Base-by-base conservation (phyloP, 37 sponge, comb jelly and placozoan genomes). In the Haliclona indistincta region DNA sequence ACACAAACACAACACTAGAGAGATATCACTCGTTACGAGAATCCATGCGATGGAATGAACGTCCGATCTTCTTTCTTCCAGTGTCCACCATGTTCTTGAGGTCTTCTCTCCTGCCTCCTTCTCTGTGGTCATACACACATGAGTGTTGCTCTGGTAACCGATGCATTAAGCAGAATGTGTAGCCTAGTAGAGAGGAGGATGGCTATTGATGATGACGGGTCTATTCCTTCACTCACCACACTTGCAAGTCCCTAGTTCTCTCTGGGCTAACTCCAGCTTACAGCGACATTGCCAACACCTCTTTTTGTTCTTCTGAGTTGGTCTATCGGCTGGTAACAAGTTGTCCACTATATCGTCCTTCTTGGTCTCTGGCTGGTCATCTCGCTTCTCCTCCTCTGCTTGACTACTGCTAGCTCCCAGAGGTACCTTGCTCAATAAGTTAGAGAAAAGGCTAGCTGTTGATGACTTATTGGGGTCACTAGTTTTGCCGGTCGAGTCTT, bases 11-110 rank as follows among this genome's bases (percentile, higher is more conserved):
- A n/a, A n/a, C n/a, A n/a, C n/a, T n/a, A n/a, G n/a, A n/a, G n/a
- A n/a, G n/a, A n/a, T n/a, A n/a, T n/a, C n/a, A n/a, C n/a, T n/a
- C n/a, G n/a, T n/a, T n/a, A n/a, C n/a, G 74, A 4, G 91, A 91
- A 64, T 91, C 91, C 77, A 91, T 84, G 35, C 91, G 82, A 67
- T 91, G 86, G 62, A 91, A 91, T 8, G 91, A 91, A 4, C 91
- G 45, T 6, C 91, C 91, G 40, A 91, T 81, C 39, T 85, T 84
- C 58, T 80, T 89, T 55, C 74, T 85, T 37, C 26, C 4, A 19
- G 91, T 77, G 19, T 72, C 78, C 1, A 91, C 75, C 91, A 91
- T 91, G 19, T 41, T 85, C 69, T 81, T 81, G 20, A 85, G 30
- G 56, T 61, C 91, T 34, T 81, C 76, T 63, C 81, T 74, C 53